These are phyloP conservation scores for Procambarus virginalis DNA, from an alignment of 1,140 invertebrate species.

Conservation along the genomic window DNA sequence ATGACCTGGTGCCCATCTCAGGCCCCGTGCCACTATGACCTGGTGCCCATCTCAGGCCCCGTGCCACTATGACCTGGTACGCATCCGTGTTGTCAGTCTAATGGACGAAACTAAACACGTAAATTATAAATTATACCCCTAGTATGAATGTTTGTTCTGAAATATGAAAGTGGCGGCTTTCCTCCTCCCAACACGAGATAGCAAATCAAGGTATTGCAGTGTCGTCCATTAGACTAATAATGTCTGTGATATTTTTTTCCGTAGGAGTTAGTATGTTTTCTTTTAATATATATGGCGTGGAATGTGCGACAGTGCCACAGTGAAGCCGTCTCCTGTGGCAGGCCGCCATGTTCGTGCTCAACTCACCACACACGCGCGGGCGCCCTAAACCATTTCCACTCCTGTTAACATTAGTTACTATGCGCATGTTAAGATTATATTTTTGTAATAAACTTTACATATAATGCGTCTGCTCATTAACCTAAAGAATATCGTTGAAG, in stretches of 20 bases:
- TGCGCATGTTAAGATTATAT: not conserved
- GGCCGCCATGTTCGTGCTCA: not conserved
- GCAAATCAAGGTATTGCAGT: not conserved
- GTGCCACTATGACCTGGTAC: not conserved
- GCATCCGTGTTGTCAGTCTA: not conserved
- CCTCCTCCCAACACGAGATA: not conserved
- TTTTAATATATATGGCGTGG: not conserved
- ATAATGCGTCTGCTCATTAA: too few species aligned
- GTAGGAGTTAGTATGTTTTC: not conserved
- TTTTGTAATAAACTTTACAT: not conserved
- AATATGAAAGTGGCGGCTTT: not conserved
- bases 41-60: not conserved
- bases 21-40: not conserved
- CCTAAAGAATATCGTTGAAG: too few species aligned
- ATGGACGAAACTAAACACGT: not conserved
- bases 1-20: not conserved
- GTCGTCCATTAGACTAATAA: not conserved
- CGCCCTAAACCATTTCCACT: not conserved
- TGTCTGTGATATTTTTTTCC: not conserved
- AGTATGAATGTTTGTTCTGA: not conserved
- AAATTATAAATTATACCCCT: not conserved
- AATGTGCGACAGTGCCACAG: too few species aligned
- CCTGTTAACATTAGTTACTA: not conserved
- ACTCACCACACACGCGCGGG: too few species aligned
- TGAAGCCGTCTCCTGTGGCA: too few species aligned